Base-by-base conservation (phyloP, 2,888 invertebrate species). In the Polia nebulosa region DNA sequence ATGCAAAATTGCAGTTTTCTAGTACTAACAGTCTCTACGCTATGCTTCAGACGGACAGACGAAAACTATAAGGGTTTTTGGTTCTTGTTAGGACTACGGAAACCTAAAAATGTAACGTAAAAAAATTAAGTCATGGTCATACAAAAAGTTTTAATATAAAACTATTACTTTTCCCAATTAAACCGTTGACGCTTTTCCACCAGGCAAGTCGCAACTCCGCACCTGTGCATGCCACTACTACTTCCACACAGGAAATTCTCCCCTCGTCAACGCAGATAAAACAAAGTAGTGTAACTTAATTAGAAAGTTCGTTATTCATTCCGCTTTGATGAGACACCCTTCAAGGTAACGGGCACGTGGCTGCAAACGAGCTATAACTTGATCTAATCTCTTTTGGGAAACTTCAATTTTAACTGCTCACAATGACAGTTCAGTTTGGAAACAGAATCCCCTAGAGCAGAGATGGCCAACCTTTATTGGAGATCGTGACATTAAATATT, bases 231-330 rank as follows among this genome's bases (percentile, higher is more conserved):
- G 36, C 58, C 57, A 75, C 76, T 75, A 75, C 76, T 75, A 64
- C 52, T 61, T 80, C 64, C 76, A 56, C 64, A 70, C 51, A 75
- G 36, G 29, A 69, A 41, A 60, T 63, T 22, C 45, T 15, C 60
- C 34, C 59, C 41, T 36, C 60, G 44, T 75, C 76, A 75, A 74
- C 49, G 67, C 66, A 83, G 72, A 66, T 81, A 75, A 72, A 78
- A 83, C 62, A 72, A 76, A 77, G 74, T 77, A 78, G 78, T 78
- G 75, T 70, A 74, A 81, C 81, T 80, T 72, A 80, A 83, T 81
- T 83, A 83, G 36, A 75, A 69, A 81, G 58, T 81, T 80, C 58
- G 57, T 78, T 72, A 81, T 83, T 72, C 62, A 78, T 75, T 78
- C 53, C 51, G 68, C 68, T 81, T 78, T 75, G 81, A 81, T 75